Percentiles rank a stretch among this genome's conserved stretches.
These are phyloP conservation scores for Dendrophyllia cribrosa DNA, from an alignment of 64 coral and sea anemone species.

Conservation along the genomic window DNA sequence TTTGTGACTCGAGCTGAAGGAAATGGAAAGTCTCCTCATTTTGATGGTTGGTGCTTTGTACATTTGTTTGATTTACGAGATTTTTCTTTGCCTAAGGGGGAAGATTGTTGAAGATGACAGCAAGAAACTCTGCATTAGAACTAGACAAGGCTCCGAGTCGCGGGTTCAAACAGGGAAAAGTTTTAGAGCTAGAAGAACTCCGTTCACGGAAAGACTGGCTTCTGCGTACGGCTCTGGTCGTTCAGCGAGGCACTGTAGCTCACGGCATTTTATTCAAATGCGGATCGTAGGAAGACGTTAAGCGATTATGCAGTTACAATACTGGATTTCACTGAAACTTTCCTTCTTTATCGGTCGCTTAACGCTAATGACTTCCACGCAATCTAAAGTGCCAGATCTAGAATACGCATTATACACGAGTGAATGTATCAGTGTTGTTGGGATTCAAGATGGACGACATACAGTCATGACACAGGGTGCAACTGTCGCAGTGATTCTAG, in stretches of 20 bases:
- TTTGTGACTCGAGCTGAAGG: not conserved
- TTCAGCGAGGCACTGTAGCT: not conserved
- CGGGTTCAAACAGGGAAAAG: not conserved
- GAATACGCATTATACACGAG: too few species aligned
- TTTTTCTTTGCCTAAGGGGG: not conserved
- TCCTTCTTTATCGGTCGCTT: too few species aligned
- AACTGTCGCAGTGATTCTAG: too few species aligned
- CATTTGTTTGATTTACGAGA: slow-evolving; percentile 26
- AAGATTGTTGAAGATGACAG: not conserved
- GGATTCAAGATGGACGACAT: too few species aligned
- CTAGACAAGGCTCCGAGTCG: not conserved
- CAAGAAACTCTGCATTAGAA: not conserved
- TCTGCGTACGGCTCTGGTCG: not conserved
- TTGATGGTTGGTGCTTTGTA: slow-evolving; percentile 34
- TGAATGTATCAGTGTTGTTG: too few species aligned
- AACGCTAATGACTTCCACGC: too few species aligned
- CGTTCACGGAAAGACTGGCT: not conserved
- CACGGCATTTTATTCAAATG: slow-evolving; percentile 35
- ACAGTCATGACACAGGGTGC: too few species aligned
- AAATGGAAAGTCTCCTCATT: not conserved
- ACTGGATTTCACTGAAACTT: too few species aligned
- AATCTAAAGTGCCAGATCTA: too few species aligned
- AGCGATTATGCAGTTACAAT: too few species aligned
- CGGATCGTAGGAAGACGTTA: slow-evolving; percentile 23
- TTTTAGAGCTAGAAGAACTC: not conserved